These are phyloP conservation scores for Cliona cf. orientalis DNA, from an alignment of 37 sponge, comb jelly and placozoan genomes.

Conservation along the genomic window DNA sequence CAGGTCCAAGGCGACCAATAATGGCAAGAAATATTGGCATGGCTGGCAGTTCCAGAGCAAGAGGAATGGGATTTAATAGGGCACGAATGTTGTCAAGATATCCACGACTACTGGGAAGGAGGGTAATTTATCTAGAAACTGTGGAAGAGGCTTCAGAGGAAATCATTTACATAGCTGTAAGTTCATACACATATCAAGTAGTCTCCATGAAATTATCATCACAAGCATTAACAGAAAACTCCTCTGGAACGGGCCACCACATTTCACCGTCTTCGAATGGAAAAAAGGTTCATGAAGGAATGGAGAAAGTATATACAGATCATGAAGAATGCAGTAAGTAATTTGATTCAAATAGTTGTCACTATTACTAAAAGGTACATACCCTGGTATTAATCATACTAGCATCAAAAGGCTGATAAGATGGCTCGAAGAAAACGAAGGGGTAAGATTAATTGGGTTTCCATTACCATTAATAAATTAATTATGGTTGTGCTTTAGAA, in stretches of 20 bases:
- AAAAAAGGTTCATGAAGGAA: conserved; percentile 32
- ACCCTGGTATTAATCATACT: background rate
- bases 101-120: conserved; percentile 38
- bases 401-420: conserved; percentile 57
- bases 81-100: conserved; percentile 28
- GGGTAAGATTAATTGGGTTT: conserved; percentile 23
- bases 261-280: conserved; percentile 21
- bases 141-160: conserved; percentile 53
- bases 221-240: conserved; percentile 13
- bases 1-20: conserved; percentile 23
- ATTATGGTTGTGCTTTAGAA: conserved; percentile 7
- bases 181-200: background rate
- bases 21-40: conserved; percentile 54
- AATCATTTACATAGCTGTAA: conserved; percentile 45
- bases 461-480: background rate
- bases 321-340: conserved; percentile 61
- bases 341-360: background rate
- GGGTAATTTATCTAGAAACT: conserved; percentile 33
- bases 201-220: background rate
- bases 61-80: conserved; percentile 4
- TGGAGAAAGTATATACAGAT: conserved; percentile 66
- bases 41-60: background rate
- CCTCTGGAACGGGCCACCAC: conserved; percentile 26
- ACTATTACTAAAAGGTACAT: background rate
- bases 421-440: conserved; percentile 46